These are phyloP conservation scores for Chalcis sispes DNA, from an alignment of 2,888 invertebrate species.

Conservation along the genomic window DNA sequence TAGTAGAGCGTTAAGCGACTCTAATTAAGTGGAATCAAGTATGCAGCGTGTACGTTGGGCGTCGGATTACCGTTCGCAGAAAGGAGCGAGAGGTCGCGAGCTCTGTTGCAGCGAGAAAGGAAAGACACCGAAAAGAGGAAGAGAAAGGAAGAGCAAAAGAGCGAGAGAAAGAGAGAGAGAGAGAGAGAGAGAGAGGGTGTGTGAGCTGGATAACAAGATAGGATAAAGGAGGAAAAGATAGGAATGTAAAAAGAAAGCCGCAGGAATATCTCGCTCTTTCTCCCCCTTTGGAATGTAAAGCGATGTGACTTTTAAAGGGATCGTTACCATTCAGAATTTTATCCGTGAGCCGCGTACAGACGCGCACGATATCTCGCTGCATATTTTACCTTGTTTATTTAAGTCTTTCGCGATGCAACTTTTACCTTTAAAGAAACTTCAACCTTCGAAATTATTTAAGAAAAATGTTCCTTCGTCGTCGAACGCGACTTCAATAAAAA, in stretches of 20 bases:
- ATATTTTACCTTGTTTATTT: background rate
- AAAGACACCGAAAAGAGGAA: conserved; percentile 16
- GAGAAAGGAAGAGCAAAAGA: background rate
- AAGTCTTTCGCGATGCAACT: background rate
- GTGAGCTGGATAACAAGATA: background rate
- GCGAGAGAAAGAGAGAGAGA: conserved; percentile 14
- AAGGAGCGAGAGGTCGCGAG: conserved; percentile 45
- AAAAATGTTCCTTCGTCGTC: background rate
- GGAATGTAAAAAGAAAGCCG: conserved; percentile 32
- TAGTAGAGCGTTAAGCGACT: conserved; percentile 64
- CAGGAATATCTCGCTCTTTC: conserved; percentile 58
- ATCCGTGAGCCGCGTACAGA: conserved; percentile 55
- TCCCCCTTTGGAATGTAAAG: conserved; percentile 58
- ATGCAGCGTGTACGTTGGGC: conserved; percentile 64
- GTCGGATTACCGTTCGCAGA: conserved; percentile 64
- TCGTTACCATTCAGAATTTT: conserved; percentile 61
- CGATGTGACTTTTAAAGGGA: conserved; percentile 62
- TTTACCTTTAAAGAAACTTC: background rate
- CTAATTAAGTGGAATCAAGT: conserved; percentile 73
- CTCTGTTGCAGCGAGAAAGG: background rate
- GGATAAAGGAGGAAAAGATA: conserved; percentile 13
- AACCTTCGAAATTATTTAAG: conserved; percentile 16
- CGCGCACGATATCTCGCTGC: background rate
- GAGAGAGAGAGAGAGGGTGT: conserved; percentile 5
- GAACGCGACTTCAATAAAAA: conserved; percentile 21